Conservation (phyloP, 2,113 vertebrate species). For the Cheirogaleus medius region DNA sequence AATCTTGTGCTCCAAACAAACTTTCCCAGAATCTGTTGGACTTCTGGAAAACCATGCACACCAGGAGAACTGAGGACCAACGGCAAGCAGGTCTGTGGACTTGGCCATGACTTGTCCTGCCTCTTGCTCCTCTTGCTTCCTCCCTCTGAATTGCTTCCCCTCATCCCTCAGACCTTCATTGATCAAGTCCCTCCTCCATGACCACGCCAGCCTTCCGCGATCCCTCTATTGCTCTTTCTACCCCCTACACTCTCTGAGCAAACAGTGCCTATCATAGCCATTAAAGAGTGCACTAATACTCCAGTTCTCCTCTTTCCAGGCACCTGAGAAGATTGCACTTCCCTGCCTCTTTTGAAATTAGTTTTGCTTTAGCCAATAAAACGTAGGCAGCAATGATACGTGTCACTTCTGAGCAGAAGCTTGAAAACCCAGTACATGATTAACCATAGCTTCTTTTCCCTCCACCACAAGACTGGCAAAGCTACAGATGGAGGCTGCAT, state of each 20-base stretch:
- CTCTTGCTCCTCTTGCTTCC: background rate
- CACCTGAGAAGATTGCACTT: background rate
- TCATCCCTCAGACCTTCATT: background rate
- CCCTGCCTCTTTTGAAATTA: background rate
- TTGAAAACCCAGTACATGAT: background rate
- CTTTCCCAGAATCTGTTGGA: background rate
- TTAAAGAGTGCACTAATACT: background rate
- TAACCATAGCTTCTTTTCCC: background rate
- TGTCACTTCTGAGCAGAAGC: conserved; percentile 43
- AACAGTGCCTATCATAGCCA: background rate
- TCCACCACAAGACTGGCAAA: background rate
- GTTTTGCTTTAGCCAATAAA: conserved; percentile 3
- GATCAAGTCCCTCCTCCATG: background rate
- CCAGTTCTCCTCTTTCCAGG: background rate
- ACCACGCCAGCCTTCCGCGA: background rate
- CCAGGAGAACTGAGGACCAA: background rate
- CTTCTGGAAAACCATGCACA: conserved; percentile 40
- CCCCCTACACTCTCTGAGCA: background rate
- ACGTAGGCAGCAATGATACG: background rate
- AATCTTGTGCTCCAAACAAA: conserved; percentile 17
- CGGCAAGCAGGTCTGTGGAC: background rate
- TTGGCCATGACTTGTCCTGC: background rate
- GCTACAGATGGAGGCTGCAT: background rate
- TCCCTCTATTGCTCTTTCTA: background rate
- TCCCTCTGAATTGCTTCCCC: background rate